A percentile compares a stretch with the other conserved stretches of the same genome.
These are phyloP conservation scores for Macrobrachium rosenbergii DNA, from an alignment of 1,140 invertebrate genomes.

Conservation along the genomic window DNA sequence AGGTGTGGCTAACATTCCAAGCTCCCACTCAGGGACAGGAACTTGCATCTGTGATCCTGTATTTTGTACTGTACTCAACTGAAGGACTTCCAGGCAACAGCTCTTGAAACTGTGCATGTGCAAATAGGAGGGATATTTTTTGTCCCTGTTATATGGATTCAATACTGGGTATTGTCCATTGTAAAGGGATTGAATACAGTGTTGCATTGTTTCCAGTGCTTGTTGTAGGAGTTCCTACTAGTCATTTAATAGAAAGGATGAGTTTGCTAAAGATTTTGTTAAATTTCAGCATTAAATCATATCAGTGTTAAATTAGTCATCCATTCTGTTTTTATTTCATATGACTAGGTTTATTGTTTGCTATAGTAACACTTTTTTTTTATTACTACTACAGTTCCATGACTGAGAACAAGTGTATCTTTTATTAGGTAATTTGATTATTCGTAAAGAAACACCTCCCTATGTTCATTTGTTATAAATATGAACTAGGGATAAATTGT, in stretches of 20 bases:
- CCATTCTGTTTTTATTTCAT: conserved; percentile 53
- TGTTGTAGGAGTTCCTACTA: conserved; percentile 53
- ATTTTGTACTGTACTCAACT: conserved; percentile 48
- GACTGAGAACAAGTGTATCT: conserved; percentile 51
- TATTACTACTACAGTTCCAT: conserved; percentile 45
- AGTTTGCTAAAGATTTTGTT: conserved; percentile 27
- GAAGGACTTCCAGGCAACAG: conserved; percentile 49
- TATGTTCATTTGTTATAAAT: conserved; percentile 37
- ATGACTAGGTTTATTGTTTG: conserved; percentile 58
- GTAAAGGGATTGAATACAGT: neutral
- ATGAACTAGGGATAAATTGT: conserved; percentile 46
- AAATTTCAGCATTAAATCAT: conserved; percentile 16
- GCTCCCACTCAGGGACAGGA: conserved; percentile 49
- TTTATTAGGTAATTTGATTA: conserved; percentile 38
- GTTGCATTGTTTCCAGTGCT: conserved; percentile 58
- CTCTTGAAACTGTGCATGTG: conserved; percentile 38
- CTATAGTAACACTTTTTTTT: conserved; percentile 52
- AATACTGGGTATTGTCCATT: neutral
- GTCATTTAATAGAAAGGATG: conserved; percentile 58
- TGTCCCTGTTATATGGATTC: too few relatives aligned
- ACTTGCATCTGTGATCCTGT: conserved; percentile 60
- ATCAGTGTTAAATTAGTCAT: conserved; percentile 32
- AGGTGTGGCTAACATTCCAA: conserved; percentile 62
- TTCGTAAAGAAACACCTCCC: conserved; percentile 49
- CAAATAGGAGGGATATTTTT: conserved; percentile 2